Percentiles rank a stretch among this genome's conserved stretches.
These are phyloP conservation scores for Schizopygopsis pylzovi DNA, from an alignment of 2,797 vertebrate species.

Conservation along the genomic window DNA sequence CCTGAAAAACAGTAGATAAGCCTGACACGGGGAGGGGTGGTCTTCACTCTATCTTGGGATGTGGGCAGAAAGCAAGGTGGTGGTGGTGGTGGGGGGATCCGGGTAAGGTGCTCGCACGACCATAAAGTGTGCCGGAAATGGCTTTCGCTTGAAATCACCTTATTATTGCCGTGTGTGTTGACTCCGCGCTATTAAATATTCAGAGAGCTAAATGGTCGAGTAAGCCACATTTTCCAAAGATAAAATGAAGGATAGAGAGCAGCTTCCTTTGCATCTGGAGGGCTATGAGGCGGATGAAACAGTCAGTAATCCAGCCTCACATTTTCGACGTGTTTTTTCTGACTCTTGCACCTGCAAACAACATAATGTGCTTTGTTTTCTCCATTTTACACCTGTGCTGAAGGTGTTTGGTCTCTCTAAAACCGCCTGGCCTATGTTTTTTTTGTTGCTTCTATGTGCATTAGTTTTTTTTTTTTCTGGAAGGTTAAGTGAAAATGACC, in stretches of 20 bases:
- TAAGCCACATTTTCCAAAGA: conserved; percentile 60
- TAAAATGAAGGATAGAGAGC: conserved; percentile 56
- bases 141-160: conserved; percentile 59
- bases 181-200: conserved; percentile 58
- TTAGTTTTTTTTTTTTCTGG: conserved; percentile 41
- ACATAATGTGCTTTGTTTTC: conserved; percentile 49
- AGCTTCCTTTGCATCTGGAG: conserved; percentile 60
- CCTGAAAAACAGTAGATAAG: conserved; percentile 60
- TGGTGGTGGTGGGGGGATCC: neutral
- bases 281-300: conserved; percentile 50
- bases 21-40: conserved; percentile 50
- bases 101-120: conserved; percentile 35
- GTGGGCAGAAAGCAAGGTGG: conserved; percentile 18
- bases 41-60: conserved; percentile 35
- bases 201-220: conserved; percentile 62
- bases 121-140: conserved; percentile 56
- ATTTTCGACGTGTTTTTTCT: conserved; percentile 14
- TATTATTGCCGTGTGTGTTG: conserved; percentile 58
- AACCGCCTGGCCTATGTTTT: conserved; percentile 50
- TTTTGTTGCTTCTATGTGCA: conserved; percentile 56
- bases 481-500: conserved; percentile 64
- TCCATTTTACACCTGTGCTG: conserved; percentile 50
- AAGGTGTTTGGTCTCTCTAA: conserved; percentile 49
- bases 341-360: conserved; percentile 57
- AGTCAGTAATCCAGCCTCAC: conserved; percentile 42